Percentiles rank a stretch among this genome's conserved stretches.
phyloP scores from a whole-genome alignment of 2,888 invertebrate species.

The Beris morrisii region DNA sequence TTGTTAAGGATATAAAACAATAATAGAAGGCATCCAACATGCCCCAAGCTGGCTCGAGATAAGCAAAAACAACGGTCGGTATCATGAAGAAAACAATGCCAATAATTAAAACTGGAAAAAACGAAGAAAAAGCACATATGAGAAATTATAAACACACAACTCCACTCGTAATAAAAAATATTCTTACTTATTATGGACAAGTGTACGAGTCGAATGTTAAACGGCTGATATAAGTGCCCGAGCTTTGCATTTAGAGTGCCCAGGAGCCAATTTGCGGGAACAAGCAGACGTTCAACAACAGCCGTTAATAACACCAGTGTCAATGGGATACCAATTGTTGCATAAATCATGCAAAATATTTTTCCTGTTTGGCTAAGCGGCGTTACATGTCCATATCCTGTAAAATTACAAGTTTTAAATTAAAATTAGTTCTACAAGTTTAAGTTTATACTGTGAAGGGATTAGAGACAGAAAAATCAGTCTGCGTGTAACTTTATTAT shows the following conservation, averaged over 20 bases:
- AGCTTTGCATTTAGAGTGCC: constrained; percentile 69
- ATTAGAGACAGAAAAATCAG: too few relatives aligned
- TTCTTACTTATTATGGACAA: constrained; percentile 65
- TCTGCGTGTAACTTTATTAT: background rate
- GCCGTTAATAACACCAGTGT: constrained; percentile 82
- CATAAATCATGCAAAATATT: constrained; percentile 85
- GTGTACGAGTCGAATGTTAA: constrained; percentile 77
- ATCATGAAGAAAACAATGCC: constrained; percentile 69
- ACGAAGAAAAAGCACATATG: constrained; percentile 8
- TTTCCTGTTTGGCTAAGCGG: constrained; percentile 84
- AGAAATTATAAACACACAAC: background rate
- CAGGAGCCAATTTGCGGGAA: constrained; percentile 72
- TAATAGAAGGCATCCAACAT: constrained; percentile 87
- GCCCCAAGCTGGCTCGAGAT: constrained; percentile 80
- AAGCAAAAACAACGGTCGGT: constrained; percentile 75
- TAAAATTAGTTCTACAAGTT: background rate
- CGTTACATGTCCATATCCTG: constrained; percentile 88
- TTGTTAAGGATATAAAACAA: constrained; percentile 88
- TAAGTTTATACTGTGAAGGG: too few relatives aligned
- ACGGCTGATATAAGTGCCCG: constrained; percentile 72
- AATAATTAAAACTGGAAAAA: constrained; percentile 60
- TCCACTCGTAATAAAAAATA: background rate
- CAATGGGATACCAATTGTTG: constrained; percentile 81
- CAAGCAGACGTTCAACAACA: constrained; percentile 76
- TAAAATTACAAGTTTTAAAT: constrained; percentile 33